Percentiles rank a stretch among this genome's conserved stretches.
Conservation (phyloP, 1,140 invertebrate genomes). For the Diprion similis region DNA sequence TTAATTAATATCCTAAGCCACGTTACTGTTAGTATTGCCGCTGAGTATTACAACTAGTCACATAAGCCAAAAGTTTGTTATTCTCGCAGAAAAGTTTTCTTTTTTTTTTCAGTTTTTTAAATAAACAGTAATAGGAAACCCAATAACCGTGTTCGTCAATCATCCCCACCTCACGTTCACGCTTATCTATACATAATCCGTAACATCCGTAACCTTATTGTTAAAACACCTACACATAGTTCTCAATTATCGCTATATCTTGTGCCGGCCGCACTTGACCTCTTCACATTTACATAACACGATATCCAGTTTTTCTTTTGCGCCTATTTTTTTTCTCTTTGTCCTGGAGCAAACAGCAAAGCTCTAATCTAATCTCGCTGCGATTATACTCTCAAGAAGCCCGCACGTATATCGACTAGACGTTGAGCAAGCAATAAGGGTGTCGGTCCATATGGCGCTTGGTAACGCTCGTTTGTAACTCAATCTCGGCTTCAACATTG, state of each 20-base stretch:
- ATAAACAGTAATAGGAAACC: slow-evolving; percentile 46
- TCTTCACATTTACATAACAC: no score
- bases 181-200: no score
- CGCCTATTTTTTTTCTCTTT: no score
- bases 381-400: no score
- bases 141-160: slow-evolving; percentile 13
- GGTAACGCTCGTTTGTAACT: background rate
- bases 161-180: background rate
- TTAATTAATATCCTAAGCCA: background rate
- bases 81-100: slow-evolving; percentile 48
- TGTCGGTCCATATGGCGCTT: background rate
- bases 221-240: no score
- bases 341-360: no score
- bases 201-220: no score
- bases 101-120: slow-evolving; percentile 52
- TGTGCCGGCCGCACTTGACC: no score
- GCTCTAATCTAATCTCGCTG: no score
- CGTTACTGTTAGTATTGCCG: slow-evolving; percentile 50
- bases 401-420: background rate
- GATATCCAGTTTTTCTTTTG: no score
- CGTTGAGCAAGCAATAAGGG: no score
- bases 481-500: background rate
- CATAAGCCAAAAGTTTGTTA: slow-evolving; percentile 58
- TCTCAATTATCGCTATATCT: no score
- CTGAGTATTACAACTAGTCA: slow-evolving; percentile 58